phyloP scores from a whole-genome alignment of 2,888 invertebrate genomes.

The Schizaphis graminum region DNA sequence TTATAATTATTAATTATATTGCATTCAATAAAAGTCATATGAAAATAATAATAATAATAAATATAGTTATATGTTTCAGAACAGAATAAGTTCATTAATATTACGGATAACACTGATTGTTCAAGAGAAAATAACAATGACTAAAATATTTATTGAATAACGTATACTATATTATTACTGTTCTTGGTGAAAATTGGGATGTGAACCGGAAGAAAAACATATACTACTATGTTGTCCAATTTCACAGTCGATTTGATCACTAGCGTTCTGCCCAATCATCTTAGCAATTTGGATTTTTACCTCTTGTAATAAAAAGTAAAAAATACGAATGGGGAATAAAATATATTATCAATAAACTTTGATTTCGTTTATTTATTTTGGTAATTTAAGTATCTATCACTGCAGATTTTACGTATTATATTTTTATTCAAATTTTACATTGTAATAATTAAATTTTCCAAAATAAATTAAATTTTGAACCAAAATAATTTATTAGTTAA shows the following conservation, averaged over 20 bases:
- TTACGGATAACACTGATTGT: background rate
- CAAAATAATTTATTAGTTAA: background rate
- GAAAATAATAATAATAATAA: too few species aligned
- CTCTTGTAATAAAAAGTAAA: conserved; percentile 20
- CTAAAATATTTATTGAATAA: conserved; percentile 60
- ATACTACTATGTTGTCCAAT: conserved; percentile 55
- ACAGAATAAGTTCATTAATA: background rate
- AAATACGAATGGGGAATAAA: background rate
- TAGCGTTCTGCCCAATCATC: conserved; percentile 52
- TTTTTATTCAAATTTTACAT: background rate
- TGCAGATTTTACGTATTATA: background rate
- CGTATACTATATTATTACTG: background rate
- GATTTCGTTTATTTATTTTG: conserved; percentile 28
- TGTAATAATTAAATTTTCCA: background rate
- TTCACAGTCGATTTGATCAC: conserved; percentile 64
- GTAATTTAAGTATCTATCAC: background rate
- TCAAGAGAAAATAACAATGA: conserved; percentile 40
- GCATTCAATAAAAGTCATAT: too few species aligned
- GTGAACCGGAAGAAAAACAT: conserved; percentile 60
- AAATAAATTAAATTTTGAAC: background rate
- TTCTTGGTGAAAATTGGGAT: conserved; percentile 53
- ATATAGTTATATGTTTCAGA: background rate
- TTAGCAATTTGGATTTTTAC: conserved; percentile 59
- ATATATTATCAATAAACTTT: conserved; percentile 16
- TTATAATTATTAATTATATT: too few species aligned